These are phyloP conservation scores for Steinernema khuongi DNA, from an alignment of 1,140 invertebrate genomes.

Conservation along the genomic window DNA sequence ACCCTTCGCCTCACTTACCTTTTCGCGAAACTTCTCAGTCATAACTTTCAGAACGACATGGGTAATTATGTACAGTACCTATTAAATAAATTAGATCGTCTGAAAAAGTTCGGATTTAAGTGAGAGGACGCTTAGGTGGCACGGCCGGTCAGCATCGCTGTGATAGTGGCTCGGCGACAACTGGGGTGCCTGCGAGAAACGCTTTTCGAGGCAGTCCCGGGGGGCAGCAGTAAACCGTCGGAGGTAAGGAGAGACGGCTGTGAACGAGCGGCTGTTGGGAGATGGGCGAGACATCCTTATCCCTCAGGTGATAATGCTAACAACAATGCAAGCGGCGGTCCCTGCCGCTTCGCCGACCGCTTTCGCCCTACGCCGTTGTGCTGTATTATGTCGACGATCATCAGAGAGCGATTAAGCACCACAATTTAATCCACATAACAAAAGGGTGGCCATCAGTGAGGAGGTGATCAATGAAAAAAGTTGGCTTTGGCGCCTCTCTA, in stretches of 20 bases:
- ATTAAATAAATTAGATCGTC: conserved; percentile 1
- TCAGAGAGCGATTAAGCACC: neutral
- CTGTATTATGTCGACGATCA: neutral
- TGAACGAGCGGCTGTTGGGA: neutral
- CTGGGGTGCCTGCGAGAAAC: neutral
- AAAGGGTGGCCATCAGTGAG: neutral
- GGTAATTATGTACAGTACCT: neutral
- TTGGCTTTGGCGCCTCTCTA: too few species aligned
- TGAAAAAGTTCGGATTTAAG: neutral
- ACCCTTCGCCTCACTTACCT: neutral
- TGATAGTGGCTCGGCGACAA: neutral
- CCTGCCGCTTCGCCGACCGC: neutral
- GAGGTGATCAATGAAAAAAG: too few species aligned
- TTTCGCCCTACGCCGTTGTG: neutral
- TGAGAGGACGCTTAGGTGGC: neutral
- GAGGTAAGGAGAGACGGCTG: neutral
- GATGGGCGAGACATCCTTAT: neutral
- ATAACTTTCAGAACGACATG: neutral
- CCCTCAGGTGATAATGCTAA: conserved; percentile 10
- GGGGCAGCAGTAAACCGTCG: neutral
- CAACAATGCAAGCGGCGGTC: neutral
- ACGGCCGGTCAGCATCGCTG: neutral
- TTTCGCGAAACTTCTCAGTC: conserved; percentile 9
- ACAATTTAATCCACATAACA: neutral
- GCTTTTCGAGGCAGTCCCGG: conserved; percentile 14